These are phyloP conservation scores for Lasioglossum lativentre DNA, from an alignment of 2,888 invertebrate species.

Conservation along the genomic window DNA sequence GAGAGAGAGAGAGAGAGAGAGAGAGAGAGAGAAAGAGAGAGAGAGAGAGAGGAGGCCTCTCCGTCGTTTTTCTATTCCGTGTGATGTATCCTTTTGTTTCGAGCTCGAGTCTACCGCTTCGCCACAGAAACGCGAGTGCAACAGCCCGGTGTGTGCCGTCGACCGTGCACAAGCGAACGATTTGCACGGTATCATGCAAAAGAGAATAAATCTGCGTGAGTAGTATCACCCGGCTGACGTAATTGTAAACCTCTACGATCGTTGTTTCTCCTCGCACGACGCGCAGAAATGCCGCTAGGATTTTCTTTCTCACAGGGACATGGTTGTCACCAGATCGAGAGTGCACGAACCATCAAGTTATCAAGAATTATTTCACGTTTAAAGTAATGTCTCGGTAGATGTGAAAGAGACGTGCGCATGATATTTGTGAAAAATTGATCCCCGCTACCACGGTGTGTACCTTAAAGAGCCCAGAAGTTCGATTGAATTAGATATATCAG, in stretches of 20 bases:
- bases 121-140: constrained; percentile 35
- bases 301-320: constrained; percentile 30
- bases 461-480: not conserved
- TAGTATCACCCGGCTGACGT: constrained; percentile 32
- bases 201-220: constrained; percentile 59
- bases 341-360: constrained; percentile 22
- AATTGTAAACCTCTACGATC: constrained; percentile 23
- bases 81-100: constrained; percentile 22
- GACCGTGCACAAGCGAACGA: constrained; percentile 45
- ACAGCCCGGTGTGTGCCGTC: constrained; percentile 29
- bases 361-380: not conserved
- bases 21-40: no score
- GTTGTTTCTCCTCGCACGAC: constrained; percentile 17
- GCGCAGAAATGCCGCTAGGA: constrained; percentile 6
- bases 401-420: no score
- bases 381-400: no score
- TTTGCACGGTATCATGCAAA: constrained; percentile 71
- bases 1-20: not conserved
- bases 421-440: not conserved
- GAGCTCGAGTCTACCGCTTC: constrained; percentile 57
- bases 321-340: constrained; percentile 17
- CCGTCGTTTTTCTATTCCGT: constrained; percentile 38
- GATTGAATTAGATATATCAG: no score
- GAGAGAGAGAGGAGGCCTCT: not conserved
- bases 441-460: not conserved